phyloP scores from a whole-genome alignment of 2,888 invertebrate species.

The Melanotus villosus region DNA sequence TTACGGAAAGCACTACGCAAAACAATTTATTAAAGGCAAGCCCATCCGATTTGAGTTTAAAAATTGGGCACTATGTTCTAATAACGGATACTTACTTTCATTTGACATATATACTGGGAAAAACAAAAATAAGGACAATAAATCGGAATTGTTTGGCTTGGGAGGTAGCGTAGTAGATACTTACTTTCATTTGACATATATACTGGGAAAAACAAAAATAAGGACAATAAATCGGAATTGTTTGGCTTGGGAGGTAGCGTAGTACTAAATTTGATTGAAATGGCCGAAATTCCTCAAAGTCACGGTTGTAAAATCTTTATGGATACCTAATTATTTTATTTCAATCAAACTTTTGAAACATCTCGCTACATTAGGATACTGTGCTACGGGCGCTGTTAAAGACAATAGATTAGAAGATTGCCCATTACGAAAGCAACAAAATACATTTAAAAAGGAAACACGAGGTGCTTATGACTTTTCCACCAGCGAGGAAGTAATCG shows the following conservation, averaged over 20 bases:
- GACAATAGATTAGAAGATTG: slow-evolving; percentile 43
- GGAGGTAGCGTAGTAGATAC: slow-evolving; percentile 45
- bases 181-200: slow-evolving; percentile 48
- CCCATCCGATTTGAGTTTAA: slow-evolving; percentile 54
- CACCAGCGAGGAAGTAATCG: background rate
- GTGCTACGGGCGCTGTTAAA: slow-evolving; percentile 42
- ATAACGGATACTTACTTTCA: slow-evolving; percentile 15
- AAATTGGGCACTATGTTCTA: slow-evolving; percentile 51
- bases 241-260: slow-evolving; percentile 49
- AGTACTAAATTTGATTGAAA: slow-evolving; percentile 38
- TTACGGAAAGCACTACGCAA: slow-evolving; percentile 51
- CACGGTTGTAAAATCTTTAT: slow-evolving; percentile 42
- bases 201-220: slow-evolving; percentile 45
- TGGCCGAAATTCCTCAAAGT: slow-evolving; percentile 33
- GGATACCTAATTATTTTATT: slow-evolving; percentile 34
- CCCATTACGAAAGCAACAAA: slow-evolving; percentile 25
- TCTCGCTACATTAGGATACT: slow-evolving; percentile 2
- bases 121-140: slow-evolving; percentile 3
- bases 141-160: slow-evolving; percentile 44
- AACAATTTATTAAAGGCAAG: slow-evolving; percentile 51
- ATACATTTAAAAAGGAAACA: slow-evolving; percentile 30
- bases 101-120: slow-evolving; percentile 53
- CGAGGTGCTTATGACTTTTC: background rate
- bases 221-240: slow-evolving; percentile 13
- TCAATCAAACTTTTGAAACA: background rate